Evolutionary conservation across 1,140 invertebrate genomes (phyloP).

Genomic region (Carposina sasakii): DNA sequence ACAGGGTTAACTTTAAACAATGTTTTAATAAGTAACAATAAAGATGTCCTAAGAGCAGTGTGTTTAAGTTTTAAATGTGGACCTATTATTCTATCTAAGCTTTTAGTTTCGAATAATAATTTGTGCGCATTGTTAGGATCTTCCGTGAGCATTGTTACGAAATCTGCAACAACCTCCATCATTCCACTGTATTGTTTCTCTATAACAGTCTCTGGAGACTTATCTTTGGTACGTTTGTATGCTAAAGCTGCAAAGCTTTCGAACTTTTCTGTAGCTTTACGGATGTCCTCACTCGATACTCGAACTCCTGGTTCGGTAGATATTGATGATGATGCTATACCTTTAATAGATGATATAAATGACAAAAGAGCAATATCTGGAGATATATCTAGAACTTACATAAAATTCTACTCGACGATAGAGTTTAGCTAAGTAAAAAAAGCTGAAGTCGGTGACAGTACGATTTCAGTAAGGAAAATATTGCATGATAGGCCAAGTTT

Average conservation of each 20-base stretch:
- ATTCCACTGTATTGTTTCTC: conserved; percentile 30
- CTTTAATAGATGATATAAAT: too few relatives aligned
- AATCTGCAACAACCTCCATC: conserved; percentile 19
- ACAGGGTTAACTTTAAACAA: conserved; percentile 35
- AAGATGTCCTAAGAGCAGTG: conserved; percentile 21
- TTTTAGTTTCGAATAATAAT: conserved; percentile 41
- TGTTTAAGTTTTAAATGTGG: conserved; percentile 26
- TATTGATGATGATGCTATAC: too few relatives aligned
- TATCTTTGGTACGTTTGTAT: conserved; percentile 20
- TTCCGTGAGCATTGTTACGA: conserved; percentile 25
- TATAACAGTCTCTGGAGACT: conserved; percentile 13
- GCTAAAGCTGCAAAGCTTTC: conserved; percentile 17
- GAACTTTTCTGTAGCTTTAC: conserved; percentile 26
- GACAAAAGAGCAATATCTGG: too few relatives aligned
- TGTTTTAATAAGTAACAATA: conserved; percentile 34
- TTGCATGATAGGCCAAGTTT: too few relatives aligned
- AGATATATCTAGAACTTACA: too few relatives aligned
- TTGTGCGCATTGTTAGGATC: conserved; percentile 30
- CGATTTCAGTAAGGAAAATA: too few relatives aligned
- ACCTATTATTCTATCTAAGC: conserved; percentile 35
- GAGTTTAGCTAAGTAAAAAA: too few relatives aligned
- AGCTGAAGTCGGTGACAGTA: too few relatives aligned
- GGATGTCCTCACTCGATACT: conserved; percentile 22
- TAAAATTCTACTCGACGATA: too few relatives aligned
- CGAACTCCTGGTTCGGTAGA: too few relatives aligned